Percentiles rank a stretch among this genome's conserved stretches.
phyloP scores from a whole-genome alignment of 2,113 vertebrate genomes.

The Menidia beryllina region DNA sequence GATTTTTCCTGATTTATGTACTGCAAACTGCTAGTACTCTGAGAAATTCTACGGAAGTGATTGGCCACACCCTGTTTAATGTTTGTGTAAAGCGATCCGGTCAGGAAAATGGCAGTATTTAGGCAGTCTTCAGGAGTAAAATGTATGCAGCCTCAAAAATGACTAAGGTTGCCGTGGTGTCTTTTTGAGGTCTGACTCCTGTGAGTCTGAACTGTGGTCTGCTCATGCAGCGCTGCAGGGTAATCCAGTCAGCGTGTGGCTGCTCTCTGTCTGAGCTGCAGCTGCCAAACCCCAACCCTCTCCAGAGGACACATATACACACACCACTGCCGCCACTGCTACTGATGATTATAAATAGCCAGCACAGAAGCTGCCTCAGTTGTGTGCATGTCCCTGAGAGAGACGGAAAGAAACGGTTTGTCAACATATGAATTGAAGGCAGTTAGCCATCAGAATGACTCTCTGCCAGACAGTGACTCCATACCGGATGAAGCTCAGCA shows the following conservation, averaged over 20 bases:
- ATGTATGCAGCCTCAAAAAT: slow-evolving; percentile 3
- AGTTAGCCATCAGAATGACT: slow-evolving; percentile 69
- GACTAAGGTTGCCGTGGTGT: slow-evolving; percentile 26
- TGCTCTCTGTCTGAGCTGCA: slow-evolving; percentile 50
- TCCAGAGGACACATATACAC: slow-evolving; percentile 54
- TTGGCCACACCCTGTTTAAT: neutral
- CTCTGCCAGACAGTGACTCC: slow-evolving; percentile 72
- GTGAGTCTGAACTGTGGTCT: slow-evolving; percentile 51
- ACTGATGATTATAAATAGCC: slow-evolving; percentile 82
- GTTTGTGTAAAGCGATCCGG: neutral
- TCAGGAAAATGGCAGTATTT: neutral
- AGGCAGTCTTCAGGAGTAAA: neutral
- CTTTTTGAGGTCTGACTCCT: slow-evolving; percentile 38
- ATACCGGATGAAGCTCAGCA: slow-evolving; percentile 81
- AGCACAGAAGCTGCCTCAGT: slow-evolving; percentile 54
- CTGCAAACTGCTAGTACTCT: neutral
- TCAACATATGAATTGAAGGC: slow-evolving; percentile 66
- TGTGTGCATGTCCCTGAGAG: slow-evolving; percentile 36
- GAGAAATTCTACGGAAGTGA: neutral
- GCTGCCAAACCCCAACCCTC: slow-evolving; percentile 70
- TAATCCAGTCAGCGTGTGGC: slow-evolving; percentile 56
- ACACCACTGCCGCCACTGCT: slow-evolving; percentile 59
- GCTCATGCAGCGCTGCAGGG: slow-evolving; percentile 23
- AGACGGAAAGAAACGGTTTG: slow-evolving; percentile 59
- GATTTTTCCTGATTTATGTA: no score